Conservation (phyloP, 2,888 invertebrate species). For the Perdita meconis region DNA sequence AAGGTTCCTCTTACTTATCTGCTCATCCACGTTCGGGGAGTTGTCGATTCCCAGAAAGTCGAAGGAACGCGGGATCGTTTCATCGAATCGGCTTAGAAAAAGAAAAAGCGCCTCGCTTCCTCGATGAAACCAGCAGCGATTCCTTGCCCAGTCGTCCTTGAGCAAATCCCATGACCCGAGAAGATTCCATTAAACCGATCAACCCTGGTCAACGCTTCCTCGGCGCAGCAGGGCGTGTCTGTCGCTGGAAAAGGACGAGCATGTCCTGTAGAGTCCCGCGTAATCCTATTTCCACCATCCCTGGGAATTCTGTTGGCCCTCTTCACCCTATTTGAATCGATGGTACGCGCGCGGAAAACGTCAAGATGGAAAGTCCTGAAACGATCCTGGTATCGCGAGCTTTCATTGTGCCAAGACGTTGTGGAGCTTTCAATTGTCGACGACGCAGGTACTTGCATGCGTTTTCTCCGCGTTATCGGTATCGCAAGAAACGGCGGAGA, state of each 20-base stretch:
- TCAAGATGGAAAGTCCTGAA: slow-evolving; percentile 28
- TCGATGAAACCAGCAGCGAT: slow-evolving; percentile 4
- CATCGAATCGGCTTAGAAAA: neutral
- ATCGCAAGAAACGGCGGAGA: neutral
- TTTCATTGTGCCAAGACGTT: slow-evolving; percentile 30
- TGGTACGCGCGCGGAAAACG: slow-evolving; percentile 45
- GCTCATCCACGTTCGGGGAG: neutral
- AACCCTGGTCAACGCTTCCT: slow-evolving; percentile 21
- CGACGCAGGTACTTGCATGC: slow-evolving; percentile 27
- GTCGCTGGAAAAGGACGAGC: neutral
- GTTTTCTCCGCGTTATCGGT: neutral
- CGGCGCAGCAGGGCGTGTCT: slow-evolving; percentile 11
- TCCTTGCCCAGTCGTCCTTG: slow-evolving; percentile 52
- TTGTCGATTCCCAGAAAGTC: slow-evolving; percentile 1
- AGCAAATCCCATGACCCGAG: slow-evolving; percentile 44
- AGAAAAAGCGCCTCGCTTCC: neutral
- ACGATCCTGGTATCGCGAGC: slow-evolving; percentile 49
- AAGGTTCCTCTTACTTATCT: slow-evolving; percentile 6
- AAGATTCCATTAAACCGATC: slow-evolving; percentile 55
- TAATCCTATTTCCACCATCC: slow-evolving; percentile 53
- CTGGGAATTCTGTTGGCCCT: slow-evolving; percentile 22
- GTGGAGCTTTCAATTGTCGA: slow-evolving; percentile 45
- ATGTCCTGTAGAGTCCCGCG: slow-evolving; percentile 6
- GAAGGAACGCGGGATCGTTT: neutral
- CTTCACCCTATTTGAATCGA: slow-evolving; percentile 9